These are phyloP conservation scores for Miniopterus natalensis DNA, from an alignment of 2,113 vertebrate species.

Conservation along the genomic window DNA sequence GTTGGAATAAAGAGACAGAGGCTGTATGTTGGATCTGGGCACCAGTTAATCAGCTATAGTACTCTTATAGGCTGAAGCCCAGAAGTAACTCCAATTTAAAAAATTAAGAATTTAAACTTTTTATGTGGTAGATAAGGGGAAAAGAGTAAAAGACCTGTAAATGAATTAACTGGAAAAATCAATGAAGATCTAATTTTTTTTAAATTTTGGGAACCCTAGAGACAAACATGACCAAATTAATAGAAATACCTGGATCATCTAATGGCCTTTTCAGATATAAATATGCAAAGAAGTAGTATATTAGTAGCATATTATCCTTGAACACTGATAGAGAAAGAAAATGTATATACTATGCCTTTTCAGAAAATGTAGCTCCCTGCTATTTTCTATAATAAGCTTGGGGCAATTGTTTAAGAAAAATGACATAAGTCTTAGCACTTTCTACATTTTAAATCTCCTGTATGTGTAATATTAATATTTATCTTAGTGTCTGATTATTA, in stretches of 20 bases:
- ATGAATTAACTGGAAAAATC: slow-evolving; percentile 14
- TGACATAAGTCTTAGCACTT: background rate
- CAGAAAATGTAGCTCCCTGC: background rate
- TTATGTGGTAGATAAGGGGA: slow-evolving; percentile 15
- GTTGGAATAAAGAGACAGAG: slow-evolving; percentile 31
- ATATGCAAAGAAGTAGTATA: background rate
- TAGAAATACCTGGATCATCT: background rate
- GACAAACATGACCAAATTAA: slow-evolving; percentile 5
- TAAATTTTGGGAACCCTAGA: background rate
- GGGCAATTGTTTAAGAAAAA: background rate
- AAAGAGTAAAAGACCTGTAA: background rate
- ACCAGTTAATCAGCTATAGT: slow-evolving; percentile 10
- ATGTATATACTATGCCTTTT: background rate
- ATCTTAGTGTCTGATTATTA: background rate
- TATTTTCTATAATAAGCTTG: background rate
- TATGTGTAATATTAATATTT: background rate
- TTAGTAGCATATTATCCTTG: slow-evolving; percentile 26
- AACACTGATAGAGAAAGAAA: background rate
- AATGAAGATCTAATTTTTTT: background rate
- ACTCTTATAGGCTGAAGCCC: background rate
- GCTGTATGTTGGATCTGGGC: background rate
- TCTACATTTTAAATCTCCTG: background rate
- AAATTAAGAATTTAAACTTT: background rate
- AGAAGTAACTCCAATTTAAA: background rate
- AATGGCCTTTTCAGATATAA: background rate